phyloP scores from a whole-genome alignment of 2,888 invertebrate genomes.

The Caenorhabditis sp. region DNA sequence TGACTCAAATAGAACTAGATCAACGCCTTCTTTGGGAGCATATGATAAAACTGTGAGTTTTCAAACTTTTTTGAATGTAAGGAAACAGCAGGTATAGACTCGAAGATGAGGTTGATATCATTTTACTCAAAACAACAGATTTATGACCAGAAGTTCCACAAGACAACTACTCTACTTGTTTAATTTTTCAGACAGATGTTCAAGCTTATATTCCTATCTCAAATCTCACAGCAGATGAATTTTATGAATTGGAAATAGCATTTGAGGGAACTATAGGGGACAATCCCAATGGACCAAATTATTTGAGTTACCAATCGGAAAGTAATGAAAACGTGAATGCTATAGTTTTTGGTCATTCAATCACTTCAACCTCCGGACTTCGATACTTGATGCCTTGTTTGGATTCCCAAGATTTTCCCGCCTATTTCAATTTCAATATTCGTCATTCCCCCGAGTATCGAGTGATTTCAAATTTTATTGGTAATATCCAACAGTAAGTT shows the following conservation, averaged over 20 bases:
- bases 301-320: constrained; percentile 6
- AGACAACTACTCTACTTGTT: too few relatives aligned
- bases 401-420: constrained; percentile 40
- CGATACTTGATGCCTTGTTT: constrained; percentile 43
- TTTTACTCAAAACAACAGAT: too few relatives aligned
- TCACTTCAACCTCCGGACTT: constrained; percentile 21
- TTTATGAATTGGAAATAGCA: constrained; percentile 17
- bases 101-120: too few relatives aligned
- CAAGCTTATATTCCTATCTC: constrained; percentile 27
- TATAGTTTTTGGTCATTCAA: constrained; percentile 22
- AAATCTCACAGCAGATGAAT: constrained; percentile 17
- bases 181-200: constrained; percentile 17
- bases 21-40: constrained; percentile 15
- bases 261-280: constrained; percentile 20
- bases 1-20: constrained; percentile 14
- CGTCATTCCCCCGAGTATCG: constrained; percentile 22
- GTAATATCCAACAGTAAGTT: constrained; percentile 22
- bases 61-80: not conserved
- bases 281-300: constrained; percentile 8
- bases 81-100: too few relatives aligned
- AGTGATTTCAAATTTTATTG: constrained; percentile 31
- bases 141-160: too few relatives aligned
- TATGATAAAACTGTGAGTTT: constrained; percentile 30
- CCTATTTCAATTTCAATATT: constrained; percentile 38
- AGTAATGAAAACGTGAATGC: constrained; percentile 18